phyloP scores from a whole-genome alignment of 2,113 vertebrate species.

The Rhineura floridana region DNA sequence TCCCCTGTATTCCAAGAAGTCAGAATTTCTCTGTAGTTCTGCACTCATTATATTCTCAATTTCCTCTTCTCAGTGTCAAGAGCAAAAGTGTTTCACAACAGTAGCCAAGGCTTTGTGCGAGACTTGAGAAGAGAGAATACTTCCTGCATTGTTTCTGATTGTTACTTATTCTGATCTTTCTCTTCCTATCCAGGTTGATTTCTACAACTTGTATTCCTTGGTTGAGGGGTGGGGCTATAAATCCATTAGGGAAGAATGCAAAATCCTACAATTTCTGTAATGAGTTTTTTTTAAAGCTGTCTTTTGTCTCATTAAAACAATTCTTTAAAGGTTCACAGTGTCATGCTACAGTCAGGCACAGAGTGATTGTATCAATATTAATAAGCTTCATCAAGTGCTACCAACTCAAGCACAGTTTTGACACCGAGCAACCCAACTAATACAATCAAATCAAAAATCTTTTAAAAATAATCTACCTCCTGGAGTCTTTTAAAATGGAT shows the following conservation, averaged over 20 bases:
- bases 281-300: slow-evolving; percentile 4
- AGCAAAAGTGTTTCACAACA: background rate
- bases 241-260: slow-evolving; percentile 15
- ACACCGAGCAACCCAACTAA: slow-evolving; percentile 64
- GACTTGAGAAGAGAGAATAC: background rate
- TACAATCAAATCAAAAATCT: slow-evolving; percentile 76
- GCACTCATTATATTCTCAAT: background rate
- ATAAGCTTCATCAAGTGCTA: slow-evolving; percentile 61
- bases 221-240: slow-evolving; percentile 27
- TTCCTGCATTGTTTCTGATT: background rate
- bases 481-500: slow-evolving; percentile 73
- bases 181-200: background rate
- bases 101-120: background rate
- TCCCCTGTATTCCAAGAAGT: background rate
- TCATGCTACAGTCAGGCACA: slow-evolving; percentile 48
- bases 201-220: background rate
- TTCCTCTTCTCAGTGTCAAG: background rate
- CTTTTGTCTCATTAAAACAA: slow-evolving; percentile 55
- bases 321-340: slow-evolving; percentile 58
- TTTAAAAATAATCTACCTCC: slow-evolving; percentile 77
- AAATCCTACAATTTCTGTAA: background rate
- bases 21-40: background rate
- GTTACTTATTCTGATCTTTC: background rate
- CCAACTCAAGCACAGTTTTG: slow-evolving; percentile 58
- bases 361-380: slow-evolving; percentile 67